These are phyloP conservation scores for Rotaria sp. DNA, from an alignment of 2,888 invertebrate genomes.

Conservation along the genomic window DNA sequence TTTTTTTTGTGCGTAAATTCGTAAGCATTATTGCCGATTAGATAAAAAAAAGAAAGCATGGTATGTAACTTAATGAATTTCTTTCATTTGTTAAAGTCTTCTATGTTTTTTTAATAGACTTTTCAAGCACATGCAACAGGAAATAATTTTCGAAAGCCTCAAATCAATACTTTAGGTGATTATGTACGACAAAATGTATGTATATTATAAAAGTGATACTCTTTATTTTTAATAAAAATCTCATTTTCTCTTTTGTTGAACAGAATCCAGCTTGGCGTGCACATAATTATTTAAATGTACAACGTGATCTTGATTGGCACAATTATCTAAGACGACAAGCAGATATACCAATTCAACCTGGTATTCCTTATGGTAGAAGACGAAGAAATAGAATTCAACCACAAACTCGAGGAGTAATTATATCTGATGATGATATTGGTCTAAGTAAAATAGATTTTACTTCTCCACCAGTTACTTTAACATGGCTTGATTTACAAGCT, in stretches of 20 bases:
- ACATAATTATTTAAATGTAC: background rate
- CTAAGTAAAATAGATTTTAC: slow-evolving; percentile 1
- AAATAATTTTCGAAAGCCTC: background rate
- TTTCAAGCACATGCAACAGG: background rate
- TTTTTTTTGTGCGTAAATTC: background rate
- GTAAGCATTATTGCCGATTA: background rate
- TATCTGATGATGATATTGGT: background rate
- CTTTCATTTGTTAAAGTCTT: no score
- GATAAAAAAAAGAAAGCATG: no score
- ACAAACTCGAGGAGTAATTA: background rate
- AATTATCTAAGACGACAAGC: background rate
- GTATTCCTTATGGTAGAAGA: background rate
- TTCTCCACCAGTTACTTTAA: slow-evolving; percentile 9
- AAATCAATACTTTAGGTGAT: background rate
- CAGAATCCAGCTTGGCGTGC: background rate
- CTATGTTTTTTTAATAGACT: background rate
- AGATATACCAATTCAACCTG: no score
- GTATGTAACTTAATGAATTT: no score
- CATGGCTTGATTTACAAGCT: background rate
- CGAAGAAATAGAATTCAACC: background rate
- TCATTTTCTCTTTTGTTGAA: background rate
- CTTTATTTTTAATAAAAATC: no score
- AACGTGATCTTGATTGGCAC: background rate
- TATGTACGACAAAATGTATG: background rate
- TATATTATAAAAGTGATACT: no score